Conservation (phyloP, 2,888 invertebrate species). For the Acanthosoma haemorrhoidale region DNA sequence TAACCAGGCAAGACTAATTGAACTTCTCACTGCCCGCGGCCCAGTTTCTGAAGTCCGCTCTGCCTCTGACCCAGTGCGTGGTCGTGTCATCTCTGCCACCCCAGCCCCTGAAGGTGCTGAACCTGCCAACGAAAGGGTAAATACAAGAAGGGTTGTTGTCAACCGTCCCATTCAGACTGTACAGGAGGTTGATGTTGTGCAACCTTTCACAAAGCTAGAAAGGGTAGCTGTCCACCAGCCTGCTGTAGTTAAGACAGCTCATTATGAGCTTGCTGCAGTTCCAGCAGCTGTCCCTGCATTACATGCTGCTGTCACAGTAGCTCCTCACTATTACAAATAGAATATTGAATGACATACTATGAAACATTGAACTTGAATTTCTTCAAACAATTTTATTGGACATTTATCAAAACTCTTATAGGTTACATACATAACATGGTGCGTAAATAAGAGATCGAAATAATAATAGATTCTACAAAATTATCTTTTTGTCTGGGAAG, state of each 20-base stretch:
- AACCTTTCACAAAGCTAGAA: conserved; percentile 56
- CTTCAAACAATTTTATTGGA: too few species aligned
- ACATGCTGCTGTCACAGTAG: background rate
- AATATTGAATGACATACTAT: too few species aligned
- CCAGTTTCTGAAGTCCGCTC: conserved; percentile 42
- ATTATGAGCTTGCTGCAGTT: conserved; percentile 49
- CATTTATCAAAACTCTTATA: too few species aligned
- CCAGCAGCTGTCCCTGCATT: conserved; percentile 45
- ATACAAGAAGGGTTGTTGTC: conserved; percentile 57
- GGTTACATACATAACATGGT: too few species aligned
- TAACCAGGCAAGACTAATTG: conserved; percentile 52
- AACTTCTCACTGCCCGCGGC: conserved; percentile 49
- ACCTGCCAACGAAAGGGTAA: conserved; percentile 44
- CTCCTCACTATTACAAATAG: background rate
- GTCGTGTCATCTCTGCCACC: conserved; percentile 55
- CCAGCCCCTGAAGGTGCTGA: conserved; percentile 52
- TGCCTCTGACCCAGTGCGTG: conserved; percentile 46
- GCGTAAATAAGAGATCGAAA: too few species aligned
- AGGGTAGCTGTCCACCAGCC: conserved; percentile 55
- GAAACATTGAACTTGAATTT: too few species aligned
- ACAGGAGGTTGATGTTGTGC: conserved; percentile 55
- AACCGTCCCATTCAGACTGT: conserved; percentile 57
- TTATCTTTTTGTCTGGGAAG: too few species aligned
- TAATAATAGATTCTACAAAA: too few species aligned
- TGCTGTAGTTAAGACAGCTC: conserved; percentile 50